These are phyloP conservation scores for Megaceryle alcyon DNA, from an alignment of 2,797 vertebrate species.

Conservation along the genomic window DNA sequence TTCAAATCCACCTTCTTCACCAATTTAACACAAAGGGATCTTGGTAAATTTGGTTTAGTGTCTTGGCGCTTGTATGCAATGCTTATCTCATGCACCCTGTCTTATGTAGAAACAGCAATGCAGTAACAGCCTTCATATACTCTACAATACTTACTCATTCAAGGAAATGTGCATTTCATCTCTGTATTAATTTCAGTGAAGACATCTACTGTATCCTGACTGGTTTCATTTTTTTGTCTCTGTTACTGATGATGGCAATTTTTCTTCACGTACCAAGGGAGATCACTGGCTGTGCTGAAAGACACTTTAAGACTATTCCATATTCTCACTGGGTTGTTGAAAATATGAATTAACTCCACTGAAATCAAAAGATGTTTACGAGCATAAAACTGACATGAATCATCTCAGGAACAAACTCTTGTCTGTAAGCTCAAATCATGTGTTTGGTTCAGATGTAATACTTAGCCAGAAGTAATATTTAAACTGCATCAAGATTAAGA, in stretches of 20 bases:
- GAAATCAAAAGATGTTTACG: conserved; percentile 40
- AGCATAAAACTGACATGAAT: conserved; percentile 43
- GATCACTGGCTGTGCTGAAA: neutral
- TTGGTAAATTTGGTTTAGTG: neutral
- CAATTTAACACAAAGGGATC: neutral
- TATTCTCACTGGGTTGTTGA: neutral
- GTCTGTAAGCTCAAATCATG: conserved; percentile 41
- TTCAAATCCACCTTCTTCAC: neutral
- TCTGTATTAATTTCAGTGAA: neutral
- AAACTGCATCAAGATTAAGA: conserved; percentile 36
- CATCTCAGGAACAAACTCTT: conserved; percentile 24
- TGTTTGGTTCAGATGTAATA: conserved; percentile 26
- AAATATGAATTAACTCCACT: conserved; percentile 12
- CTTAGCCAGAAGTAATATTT: conserved; percentile 67
- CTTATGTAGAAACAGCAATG: neutral
- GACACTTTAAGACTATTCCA: neutral
- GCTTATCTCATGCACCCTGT: neutral
- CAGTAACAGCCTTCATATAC: neutral
- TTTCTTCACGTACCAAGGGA: neutral
- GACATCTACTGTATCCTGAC: neutral
- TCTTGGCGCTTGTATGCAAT: neutral
- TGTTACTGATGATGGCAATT: neutral
- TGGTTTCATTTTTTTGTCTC: neutral
- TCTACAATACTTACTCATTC: neutral
- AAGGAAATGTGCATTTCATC: neutral